These are phyloP conservation scores for Hafferia zeledoni DNA, from an alignment of 2,797 vertebrate species.

Conservation along the genomic window DNA sequence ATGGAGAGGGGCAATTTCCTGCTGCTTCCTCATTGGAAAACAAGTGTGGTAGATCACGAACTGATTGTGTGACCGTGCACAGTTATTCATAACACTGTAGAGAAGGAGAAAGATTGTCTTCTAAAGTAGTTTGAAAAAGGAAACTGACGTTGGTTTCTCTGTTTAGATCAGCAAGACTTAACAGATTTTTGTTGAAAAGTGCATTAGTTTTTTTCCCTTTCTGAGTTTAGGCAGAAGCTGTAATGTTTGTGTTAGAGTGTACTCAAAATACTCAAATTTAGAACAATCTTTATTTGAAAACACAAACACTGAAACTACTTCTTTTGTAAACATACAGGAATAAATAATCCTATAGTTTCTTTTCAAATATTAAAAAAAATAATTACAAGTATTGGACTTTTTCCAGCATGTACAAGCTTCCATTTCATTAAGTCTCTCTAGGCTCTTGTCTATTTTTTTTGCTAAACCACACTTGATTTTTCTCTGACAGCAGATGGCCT, in stretches of 20 bases:
- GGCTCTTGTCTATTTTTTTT: constrained; percentile 48
- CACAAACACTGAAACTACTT: background rate
- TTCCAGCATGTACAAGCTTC: constrained; percentile 9
- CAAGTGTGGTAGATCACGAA: background rate
- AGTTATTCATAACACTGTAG: background rate
- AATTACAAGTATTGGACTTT: background rate
- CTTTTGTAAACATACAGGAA: background rate
- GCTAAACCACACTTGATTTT: constrained; percentile 37
- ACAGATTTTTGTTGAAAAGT: background rate
- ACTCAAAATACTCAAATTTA: background rate
- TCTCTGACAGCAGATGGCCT: constrained; percentile 61
- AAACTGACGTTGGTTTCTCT: background rate
- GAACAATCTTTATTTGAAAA: background rate
- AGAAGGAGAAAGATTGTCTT: background rate
- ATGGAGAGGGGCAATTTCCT: background rate
- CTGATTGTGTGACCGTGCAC: background rate
- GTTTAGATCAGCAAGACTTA: background rate
- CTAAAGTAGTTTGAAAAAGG: background rate
- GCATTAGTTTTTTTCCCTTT: background rate
- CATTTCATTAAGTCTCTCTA: constrained; percentile 63
- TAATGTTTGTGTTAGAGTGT: background rate
- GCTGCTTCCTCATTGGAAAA: background rate
- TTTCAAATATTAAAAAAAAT: background rate
- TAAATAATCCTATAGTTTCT: background rate
- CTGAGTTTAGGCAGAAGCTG: background rate